Base-by-base conservation (phyloP, 2,797 vertebrate species). In the Eulemur mongoz region DNA sequence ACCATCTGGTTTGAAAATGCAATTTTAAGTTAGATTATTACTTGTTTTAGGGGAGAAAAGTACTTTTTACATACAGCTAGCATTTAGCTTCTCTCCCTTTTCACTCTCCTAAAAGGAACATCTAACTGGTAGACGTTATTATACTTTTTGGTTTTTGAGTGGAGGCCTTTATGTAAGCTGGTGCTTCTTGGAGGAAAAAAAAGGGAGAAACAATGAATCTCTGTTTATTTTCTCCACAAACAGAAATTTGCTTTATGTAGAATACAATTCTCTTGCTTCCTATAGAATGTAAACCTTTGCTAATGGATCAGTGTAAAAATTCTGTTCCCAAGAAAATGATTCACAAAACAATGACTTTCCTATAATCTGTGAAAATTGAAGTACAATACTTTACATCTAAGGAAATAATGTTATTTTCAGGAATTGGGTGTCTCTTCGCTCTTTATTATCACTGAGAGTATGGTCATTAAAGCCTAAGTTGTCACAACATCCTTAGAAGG, bases 361-460 rank as follows among this genome's bases (percentile, higher is more conserved):
- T 95, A 70, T 89, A 13, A 95, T 93, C 72, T 63, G 27, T 93
- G 91, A 87, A 97, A 97, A 97, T 65, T 59, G 92, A 75, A 92
- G 63, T 52, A 22, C 7, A 22, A 43, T 23, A 23, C 32, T 89
- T 83, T 30, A 32, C 25, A 57, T 8, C 40, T 85, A 50, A 93
- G 80, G 86, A 96, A 96, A 82, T 45, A 70, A 25, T 13, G 7
- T 59, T 45, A 25, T 85, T 0, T 61, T 81, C 83, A 54, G 69
- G 18, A n/a, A 32, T 12, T 12, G 9, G 35, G 30, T 35, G 14
- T 12, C 9, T 12, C 78, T 45, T 79, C 48, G 48, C 79, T 81
- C 32, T 67, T 76, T 63, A n/a, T 72, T 57, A 8, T 69, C 35
- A 63, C 48, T 27, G 25, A 83, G 35, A 75, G 84, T 48, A 32